Base-by-base conservation (phyloP, 2,113 vertebrate species). In the Rhea pennata region DNA sequence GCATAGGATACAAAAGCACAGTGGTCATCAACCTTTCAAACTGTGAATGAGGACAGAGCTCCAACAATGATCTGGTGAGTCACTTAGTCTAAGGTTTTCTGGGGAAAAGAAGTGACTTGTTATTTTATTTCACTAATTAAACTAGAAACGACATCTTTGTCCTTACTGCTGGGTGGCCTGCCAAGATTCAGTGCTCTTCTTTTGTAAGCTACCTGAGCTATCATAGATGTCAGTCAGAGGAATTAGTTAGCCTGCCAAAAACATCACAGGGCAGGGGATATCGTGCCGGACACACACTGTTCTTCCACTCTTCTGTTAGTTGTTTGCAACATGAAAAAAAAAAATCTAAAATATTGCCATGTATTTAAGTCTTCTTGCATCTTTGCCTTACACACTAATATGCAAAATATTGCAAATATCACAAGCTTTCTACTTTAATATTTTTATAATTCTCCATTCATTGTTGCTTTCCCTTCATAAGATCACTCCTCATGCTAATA, bases 91-190 rank as follows among this genome's bases (percentile, higher is more conserved):
- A 10, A 58, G 48, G 27, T 84, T 77, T 90, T 80, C 83, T 36
- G 73, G 84, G 73, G 86, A 92, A 94, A 93, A 93, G 0, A 0
- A 88, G 19, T 7, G 16, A 16, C 77, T 72, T 75, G 58, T 58
- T 91, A 19, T 39, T 91, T 94, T 79, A 64, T 93, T 92, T 87
- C 88, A 26, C 61, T 88, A 93, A 95, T 96, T 94, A 92, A 88
- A 54, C 73, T 22, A 9, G 0, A 87, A 91, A 92, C 1, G 53
- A 39, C n/a, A n/a, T 53, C 80, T 19, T 1, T 61, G 88, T 92
- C n/a, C 53, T 36, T 87, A 42, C 44, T 72, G 48, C 53, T 87
- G 86, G 16, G 8, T 90, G 70, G 42, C 44, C 84, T 95, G 88
- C 86, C 90, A 94, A 62, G 53, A 75, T 73, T 24, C 73, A 62